These are phyloP conservation scores for Fragum whitleyi DNA, from an alignment of 2,888 invertebrate species.

Conservation along the genomic window DNA sequence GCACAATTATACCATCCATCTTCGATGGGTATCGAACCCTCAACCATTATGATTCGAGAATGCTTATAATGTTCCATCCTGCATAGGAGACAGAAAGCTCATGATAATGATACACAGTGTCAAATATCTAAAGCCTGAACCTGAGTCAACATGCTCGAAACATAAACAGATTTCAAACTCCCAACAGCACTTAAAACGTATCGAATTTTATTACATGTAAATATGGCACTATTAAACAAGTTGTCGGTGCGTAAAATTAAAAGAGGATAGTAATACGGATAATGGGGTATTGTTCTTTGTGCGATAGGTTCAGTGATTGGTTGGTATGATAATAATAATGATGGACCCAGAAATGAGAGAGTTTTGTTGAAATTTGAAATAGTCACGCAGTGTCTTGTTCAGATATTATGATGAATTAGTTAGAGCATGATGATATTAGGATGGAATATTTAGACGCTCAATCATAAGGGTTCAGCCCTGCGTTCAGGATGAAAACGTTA, in stretches of 20 bases:
- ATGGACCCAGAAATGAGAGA: constrained; percentile 6
- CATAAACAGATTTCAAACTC: background rate
- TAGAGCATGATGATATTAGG: no score
- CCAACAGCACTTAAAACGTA: constrained; percentile 21
- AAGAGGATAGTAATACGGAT: constrained; percentile 17
- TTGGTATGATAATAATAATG: constrained; percentile 13
- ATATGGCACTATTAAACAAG: constrained; percentile 32
- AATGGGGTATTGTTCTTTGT: constrained; percentile 20
- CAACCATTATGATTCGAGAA: no score
- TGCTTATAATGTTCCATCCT: no score
- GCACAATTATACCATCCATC: no score
- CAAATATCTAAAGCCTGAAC: no score
- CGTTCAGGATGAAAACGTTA: no score
- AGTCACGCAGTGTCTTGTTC: constrained; percentile 18
- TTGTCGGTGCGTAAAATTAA: constrained; percentile 31
- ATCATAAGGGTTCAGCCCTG: no score
- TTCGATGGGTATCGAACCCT: no score
- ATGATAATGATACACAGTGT: no score
- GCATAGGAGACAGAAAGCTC: no score
- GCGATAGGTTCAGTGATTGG: background rate
- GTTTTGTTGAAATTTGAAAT: background rate
- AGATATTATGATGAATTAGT: no score
- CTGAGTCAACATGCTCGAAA: background rate
- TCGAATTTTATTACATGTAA: constrained; percentile 41
- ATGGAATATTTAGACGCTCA: no score